phyloP scores from a whole-genome alignment of 92 coral and sea anemone genomes.

The Phenganax marumi region DNA sequence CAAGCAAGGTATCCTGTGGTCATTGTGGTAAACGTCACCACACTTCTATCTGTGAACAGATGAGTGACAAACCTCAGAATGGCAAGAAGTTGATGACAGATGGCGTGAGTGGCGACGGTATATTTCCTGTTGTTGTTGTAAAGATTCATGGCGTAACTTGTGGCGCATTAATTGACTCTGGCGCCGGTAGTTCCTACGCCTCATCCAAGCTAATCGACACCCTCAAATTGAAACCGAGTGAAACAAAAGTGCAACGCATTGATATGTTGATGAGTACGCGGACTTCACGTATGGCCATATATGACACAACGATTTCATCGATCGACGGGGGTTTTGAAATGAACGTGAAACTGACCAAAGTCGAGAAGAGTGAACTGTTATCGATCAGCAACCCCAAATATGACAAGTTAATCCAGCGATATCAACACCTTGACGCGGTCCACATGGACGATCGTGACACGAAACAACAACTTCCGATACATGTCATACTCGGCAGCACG shows the following conservation, averaged over 20 bases:
- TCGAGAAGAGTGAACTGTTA: conserved; percentile 14
- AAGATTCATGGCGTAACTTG: conserved; percentile 27
- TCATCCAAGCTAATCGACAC: no score
- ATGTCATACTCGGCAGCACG: not conserved
- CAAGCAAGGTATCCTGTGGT: not conserved
- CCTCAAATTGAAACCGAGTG: no score
- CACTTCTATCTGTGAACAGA: not conserved
- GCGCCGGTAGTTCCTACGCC: no score
- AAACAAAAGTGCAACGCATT: no score
- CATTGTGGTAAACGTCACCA: not conserved
- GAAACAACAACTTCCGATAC: not conserved
- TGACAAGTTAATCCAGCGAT: not conserved
- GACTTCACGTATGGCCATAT: conserved; percentile 10
- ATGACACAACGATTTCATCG: conserved; percentile 32
- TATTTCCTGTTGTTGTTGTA: conserved; percentile 39
- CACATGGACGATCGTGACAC: not conserved
- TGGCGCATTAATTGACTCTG: conserved; percentile 33
- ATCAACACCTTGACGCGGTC: not conserved
- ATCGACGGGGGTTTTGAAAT: conserved; percentile 4
- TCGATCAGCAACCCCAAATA: not conserved
- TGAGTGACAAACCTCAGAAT: not conserved
- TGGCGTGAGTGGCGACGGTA: conserved; percentile 35
- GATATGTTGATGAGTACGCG: conserved; percentile 27
- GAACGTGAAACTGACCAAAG: conserved; percentile 15
- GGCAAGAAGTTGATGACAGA: no score